Percentiles rank a stretch among this genome's conserved stretches.
phyloP scores from a whole-genome alignment of 1,140 invertebrate genomes.

The Bombus pascuorum region DNA sequence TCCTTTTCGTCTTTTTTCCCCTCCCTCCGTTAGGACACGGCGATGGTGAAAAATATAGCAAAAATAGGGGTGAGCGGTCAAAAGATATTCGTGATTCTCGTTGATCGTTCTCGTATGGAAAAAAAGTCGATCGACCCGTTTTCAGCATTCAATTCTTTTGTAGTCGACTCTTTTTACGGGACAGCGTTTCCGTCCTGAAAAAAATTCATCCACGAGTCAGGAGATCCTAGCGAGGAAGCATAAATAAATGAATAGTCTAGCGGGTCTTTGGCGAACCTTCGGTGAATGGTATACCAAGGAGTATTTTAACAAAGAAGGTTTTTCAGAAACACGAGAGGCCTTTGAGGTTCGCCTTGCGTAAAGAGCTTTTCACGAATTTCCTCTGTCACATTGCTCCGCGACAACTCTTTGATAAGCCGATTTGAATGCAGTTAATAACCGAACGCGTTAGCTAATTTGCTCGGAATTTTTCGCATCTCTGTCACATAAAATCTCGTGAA shows the following conservation, averaged over 20 bases:
- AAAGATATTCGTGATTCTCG: background rate
- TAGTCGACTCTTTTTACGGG: background rate
- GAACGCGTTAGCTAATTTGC: background rate
- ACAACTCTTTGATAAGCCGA: background rate
- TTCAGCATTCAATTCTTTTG: background rate
- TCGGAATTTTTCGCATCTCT: background rate
- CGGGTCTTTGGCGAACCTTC: background rate
- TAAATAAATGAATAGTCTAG: conserved; percentile 5
- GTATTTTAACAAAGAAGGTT: conserved; percentile 5
- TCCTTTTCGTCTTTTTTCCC: no score
- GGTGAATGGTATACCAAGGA: background rate
- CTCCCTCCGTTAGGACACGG: background rate
- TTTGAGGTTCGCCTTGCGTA: background rate
- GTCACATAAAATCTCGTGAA: background rate
- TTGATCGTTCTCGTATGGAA: background rate
- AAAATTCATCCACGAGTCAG: background rate
- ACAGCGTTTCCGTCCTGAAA: background rate
- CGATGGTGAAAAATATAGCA: no score
- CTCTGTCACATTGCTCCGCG: background rate
- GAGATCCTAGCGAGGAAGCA: background rate
- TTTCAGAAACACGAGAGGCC: background rate
- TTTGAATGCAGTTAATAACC: background rate
- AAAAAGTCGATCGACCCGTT: conserved; percentile 7
- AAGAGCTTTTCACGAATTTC: conserved; percentile 2
- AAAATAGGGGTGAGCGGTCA: no score